Conservation (phyloP, 2,113 vertebrate genomes). For the Coryphaenoides rupestris region DNA sequence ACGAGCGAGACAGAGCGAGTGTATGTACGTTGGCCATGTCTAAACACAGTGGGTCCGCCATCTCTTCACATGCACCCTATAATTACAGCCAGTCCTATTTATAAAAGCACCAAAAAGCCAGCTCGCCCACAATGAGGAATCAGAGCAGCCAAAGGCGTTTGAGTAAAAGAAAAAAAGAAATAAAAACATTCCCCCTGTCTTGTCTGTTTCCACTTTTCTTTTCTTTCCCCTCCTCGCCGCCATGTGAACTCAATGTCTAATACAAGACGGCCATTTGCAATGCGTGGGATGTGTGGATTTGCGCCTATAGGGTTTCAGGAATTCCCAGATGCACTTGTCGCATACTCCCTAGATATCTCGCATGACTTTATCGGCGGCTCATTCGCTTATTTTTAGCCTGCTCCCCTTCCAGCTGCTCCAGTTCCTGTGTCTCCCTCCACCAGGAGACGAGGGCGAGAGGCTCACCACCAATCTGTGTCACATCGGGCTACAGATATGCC, state of each 20-base stretch:
- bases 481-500: too few species aligned
- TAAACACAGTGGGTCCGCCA: conserved; percentile 41
- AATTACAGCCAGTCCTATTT: conserved; percentile 73
- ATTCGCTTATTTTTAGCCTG: neutral
- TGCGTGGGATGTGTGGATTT: too few species aligned
- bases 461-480: conserved; percentile 21
- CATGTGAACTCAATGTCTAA: neutral
- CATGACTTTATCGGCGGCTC: neutral
- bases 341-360: neutral
- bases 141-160: conserved; percentile 51
- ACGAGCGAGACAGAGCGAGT: conserved; percentile 37
- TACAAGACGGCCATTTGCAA: too few species aligned
- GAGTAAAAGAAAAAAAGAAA: conserved; percentile 27
- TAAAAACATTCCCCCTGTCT: too few species aligned
- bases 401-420: too few species aligned
- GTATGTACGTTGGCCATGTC: conserved; percentile 53
- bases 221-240: conserved; percentile 7
- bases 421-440: too few species aligned
- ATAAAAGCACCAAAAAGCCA: conserved; percentile 66
- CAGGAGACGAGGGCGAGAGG: conserved; percentile 5
- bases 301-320: neutral
- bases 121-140: conserved; percentile 46
- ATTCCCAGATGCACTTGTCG: neutral
- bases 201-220: conserved; percentile 20
- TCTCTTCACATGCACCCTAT: conserved; percentile 62